phyloP scores from a whole-genome alignment of 2,888 invertebrate species.

The Acleris holmiana region DNA sequence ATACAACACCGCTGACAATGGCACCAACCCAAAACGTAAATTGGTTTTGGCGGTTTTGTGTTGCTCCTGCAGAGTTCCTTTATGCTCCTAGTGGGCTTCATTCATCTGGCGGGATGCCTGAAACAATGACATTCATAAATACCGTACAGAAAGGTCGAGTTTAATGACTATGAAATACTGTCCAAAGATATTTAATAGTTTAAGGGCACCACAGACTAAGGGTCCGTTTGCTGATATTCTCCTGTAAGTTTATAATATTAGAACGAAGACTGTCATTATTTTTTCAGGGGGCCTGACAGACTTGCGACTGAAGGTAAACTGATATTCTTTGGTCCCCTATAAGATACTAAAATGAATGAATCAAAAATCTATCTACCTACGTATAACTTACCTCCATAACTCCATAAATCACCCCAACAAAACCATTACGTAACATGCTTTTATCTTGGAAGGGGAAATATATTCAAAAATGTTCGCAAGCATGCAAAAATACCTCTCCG shows the following conservation, averaged over 20 bases:
- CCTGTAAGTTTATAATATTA: too few species aligned
- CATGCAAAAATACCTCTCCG: constrained; percentile 26
- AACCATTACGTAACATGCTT: constrained; percentile 13
- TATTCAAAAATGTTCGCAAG: constrained; percentile 19
- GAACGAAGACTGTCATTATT: too few species aligned
- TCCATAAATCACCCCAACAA: not conserved
- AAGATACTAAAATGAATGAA: too few species aligned
- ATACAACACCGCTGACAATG: constrained; percentile 24
- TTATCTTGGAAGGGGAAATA: constrained; percentile 15
- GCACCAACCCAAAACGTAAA: constrained; percentile 30
- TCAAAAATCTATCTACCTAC: not conserved
- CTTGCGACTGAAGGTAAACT: too few species aligned
- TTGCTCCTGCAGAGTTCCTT: constrained; percentile 15
- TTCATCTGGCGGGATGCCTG: not conserved
- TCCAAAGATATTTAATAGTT: too few species aligned
- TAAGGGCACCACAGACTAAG: too few species aligned
- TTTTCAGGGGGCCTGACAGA: too few species aligned
- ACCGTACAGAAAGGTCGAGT: not conserved
- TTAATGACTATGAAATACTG: not conserved
- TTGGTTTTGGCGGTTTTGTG: constrained; percentile 32
- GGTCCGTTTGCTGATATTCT: too few species aligned
- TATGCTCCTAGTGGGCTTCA: constrained; percentile 14
- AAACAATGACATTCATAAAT: not conserved
- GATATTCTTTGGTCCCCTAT: too few species aligned
- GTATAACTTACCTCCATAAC: not conserved